Conservation (phyloP, 2,113 vertebrate species). For the Grammomys surdaster region DNA sequence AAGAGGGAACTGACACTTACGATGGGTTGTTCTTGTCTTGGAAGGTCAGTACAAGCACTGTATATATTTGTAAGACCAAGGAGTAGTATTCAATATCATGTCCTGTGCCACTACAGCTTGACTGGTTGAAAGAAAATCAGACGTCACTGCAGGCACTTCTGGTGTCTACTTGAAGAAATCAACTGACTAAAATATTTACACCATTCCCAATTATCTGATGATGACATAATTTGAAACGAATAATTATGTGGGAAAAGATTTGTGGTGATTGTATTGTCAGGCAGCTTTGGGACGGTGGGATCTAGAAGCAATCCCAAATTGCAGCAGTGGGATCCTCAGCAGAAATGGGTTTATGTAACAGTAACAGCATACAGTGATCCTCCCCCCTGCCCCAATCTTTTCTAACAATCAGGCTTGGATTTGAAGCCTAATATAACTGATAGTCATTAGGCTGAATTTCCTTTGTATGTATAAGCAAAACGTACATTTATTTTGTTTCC, state of each 20-base stretch:
- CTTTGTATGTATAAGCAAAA: not conserved
- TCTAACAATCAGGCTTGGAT: not conserved
- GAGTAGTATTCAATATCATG: not conserved
- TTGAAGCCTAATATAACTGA: not conserved
- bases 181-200: not conserved
- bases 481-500: constrained; percentile 1
- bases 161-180: not conserved
- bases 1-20: not conserved
- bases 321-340: not conserved
- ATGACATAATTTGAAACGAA: not conserved
- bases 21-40: not conserved
- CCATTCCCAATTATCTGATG: not conserved
- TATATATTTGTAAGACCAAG: not conserved
- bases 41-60: not conserved
- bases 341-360: not conserved
- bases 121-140: not conserved
- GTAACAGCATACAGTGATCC: not conserved
- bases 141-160: not conserved
- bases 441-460: not conserved
- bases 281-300: not conserved
- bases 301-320: not conserved
- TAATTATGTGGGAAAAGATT: not conserved
- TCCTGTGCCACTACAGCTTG: not conserved
- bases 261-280: not conserved
- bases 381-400: no score